Base-by-base conservation (phyloP, 2,888 invertebrate species). In the Druceiella hillmani region DNA sequence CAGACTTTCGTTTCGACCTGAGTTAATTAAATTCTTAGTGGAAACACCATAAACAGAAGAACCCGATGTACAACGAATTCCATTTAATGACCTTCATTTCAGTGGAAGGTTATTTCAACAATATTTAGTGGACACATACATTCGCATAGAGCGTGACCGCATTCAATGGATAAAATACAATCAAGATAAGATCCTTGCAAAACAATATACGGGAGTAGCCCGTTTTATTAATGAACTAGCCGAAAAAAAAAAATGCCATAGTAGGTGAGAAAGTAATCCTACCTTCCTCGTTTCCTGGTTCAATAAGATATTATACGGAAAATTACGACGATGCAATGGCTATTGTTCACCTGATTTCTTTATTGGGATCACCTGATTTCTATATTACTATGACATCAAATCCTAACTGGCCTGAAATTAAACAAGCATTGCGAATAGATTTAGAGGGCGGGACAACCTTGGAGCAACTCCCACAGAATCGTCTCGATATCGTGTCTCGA, bases 331-430 rank as follows among this genome's bases (percentile, higher is more conserved):
- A 47, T 44, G 45, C 47, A 36, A 49, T 49, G 50, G 46, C 45
- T 10, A 44, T 49, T 14, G 41, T 50, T 36, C 43, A 38, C 16
- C 11, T 45, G 38, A n/a, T n/a, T n/a, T n/a, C n/a, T n/a, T n/a
- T n/a, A n/a, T 40, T 44, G 44, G 44, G 48, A 25, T 40, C 36
- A 31, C 46, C 46, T 33, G 46, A 46, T 48, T 33, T 52, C 24
- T 40, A 38, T n/a, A 38, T 38, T 25, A 53, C 49, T 16, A 42
- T 52, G 39, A 53, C 51, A 11, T 49, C 45, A 16, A 54, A 54
- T 43, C 51, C 51, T 7, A 46, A 46, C 26, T 53, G 51, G 51
- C 45, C 38, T 17, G 51, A 52, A 42, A 50, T 52, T 12, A 43
- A 43, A 37, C 42, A 44, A 31, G 38, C 42, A 41, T 41, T 41